Conservation (phyloP, 2,797 vertebrate genomes). For the Alauda arvensis region DNA sequence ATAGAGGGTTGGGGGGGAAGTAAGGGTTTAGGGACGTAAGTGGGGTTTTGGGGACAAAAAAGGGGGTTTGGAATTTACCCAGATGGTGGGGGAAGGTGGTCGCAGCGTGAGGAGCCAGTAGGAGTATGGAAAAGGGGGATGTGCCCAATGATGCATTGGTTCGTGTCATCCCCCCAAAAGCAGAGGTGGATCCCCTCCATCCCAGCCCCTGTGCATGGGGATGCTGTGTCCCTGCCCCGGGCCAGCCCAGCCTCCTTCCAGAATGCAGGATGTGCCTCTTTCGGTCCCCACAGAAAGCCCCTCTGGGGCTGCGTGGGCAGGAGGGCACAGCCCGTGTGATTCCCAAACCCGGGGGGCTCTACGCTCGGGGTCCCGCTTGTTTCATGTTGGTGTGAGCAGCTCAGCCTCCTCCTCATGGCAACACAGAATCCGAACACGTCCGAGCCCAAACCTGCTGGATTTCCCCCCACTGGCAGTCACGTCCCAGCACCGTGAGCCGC, state of each 20-base stretch:
- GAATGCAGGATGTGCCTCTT: neutral
- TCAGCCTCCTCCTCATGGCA: neutral
- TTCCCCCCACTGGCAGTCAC: fast-evolving
- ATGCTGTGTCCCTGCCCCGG: neutral
- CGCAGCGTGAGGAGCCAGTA: neutral
- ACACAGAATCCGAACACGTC: fast-evolving
- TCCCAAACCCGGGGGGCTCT: neutral
- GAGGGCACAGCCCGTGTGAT: neutral
- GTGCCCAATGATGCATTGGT: neutral
- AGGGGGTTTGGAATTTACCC: neutral
- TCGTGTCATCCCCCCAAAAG: neutral
- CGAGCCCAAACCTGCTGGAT: fast-evolving
- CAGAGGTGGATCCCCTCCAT: neutral
- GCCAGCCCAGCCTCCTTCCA: neutral
- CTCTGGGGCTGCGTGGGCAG: neutral
- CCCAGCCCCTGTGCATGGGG: neutral
- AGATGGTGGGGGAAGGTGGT: neutral
- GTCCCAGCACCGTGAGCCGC: fast-evolving
- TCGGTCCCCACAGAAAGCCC: fast-evolving
- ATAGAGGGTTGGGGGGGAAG: fast-evolving
- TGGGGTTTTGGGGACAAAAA: neutral
- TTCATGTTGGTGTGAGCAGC: fast-evolving
- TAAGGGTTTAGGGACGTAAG: neutral
- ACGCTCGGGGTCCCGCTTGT: fast-evolving
- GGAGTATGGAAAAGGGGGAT: neutral